Evolutionary conservation across 2,797 vertebrate species (phyloP).

Genomic region (Parotocinclus haroldoi): DNA sequence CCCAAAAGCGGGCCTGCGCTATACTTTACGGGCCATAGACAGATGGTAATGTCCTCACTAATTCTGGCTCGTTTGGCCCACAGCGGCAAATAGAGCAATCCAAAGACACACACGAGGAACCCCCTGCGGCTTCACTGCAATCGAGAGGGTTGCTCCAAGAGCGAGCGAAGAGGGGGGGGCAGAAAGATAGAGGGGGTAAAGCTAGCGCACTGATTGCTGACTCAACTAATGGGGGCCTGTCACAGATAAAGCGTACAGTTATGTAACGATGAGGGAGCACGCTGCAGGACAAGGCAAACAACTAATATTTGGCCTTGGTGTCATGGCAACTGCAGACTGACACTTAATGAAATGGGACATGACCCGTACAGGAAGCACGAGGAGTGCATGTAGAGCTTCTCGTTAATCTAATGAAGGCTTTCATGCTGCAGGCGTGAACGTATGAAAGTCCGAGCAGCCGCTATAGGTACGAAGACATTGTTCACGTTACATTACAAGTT

Average conservation of each 20-base stretch:
- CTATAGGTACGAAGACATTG: no score
- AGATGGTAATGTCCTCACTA: constrained; percentile 21
- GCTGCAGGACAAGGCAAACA: constrained; percentile 30
- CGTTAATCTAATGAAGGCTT: constrained; percentile 14
- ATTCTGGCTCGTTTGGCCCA: constrained; percentile 25
- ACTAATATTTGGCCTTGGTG: constrained; percentile 39
- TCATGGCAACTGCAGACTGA: constrained; percentile 42
- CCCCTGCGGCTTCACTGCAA: constrained; percentile 27
- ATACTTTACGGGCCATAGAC: constrained; percentile 20
- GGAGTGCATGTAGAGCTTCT: background rate
- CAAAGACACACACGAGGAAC: constrained; percentile 19
- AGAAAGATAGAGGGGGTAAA: background rate
- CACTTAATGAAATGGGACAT: constrained; percentile 38
- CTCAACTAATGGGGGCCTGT: constrained; percentile 29
- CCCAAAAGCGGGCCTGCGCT: constrained; percentile 28
- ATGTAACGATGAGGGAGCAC: constrained; percentile 29
- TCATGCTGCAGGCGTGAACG: background rate
- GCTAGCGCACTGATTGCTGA: constrained; percentile 23
- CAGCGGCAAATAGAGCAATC: constrained; percentile 8
- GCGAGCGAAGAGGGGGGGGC: background rate
- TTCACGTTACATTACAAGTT: no score
- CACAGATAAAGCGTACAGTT: constrained; percentile 24
- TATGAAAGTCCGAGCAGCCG: no score
- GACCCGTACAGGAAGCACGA: background rate
- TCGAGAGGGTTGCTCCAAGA: constrained; percentile 12